Conservation (phyloP, 2,888 invertebrate species). For the Philonicus albiceps region DNA sequence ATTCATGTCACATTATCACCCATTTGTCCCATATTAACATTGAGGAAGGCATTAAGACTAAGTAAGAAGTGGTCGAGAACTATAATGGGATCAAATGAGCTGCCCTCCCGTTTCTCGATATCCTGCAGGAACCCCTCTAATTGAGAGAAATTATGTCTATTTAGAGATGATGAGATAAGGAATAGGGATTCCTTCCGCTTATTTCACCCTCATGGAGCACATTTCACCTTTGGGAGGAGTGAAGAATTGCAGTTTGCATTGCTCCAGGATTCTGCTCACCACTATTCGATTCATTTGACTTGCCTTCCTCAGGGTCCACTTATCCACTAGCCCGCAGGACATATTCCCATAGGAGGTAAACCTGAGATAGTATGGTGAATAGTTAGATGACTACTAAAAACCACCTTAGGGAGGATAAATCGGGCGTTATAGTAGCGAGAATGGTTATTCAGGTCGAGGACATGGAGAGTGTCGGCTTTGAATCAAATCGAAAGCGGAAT, state of each 20-base stretch:
- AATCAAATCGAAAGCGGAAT: neutral
- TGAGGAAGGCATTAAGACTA: neutral
- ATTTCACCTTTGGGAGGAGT: neutral
- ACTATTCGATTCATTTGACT: neutral
- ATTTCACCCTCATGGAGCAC: neutral
- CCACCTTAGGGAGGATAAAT: neutral
- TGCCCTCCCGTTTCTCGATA: neutral
- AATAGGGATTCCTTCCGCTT: neutral
- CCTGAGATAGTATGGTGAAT: neutral
- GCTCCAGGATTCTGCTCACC: neutral
- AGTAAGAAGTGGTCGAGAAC: neutral
- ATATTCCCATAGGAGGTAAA: neutral
- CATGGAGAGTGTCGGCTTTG: neutral
- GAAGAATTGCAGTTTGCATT: neutral
- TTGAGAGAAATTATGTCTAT: neutral
- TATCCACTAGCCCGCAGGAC: neutral
- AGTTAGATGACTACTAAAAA: neutral
- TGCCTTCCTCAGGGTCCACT: neutral
- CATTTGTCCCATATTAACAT: neutral
- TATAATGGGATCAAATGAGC: neutral
- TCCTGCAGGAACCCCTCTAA: neutral
- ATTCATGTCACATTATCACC: neutral
- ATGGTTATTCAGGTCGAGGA: neutral
- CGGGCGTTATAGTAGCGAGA: neutral
- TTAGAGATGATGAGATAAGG: neutral